Percentiles rank a stretch among this genome's conserved stretches.
These are phyloP conservation scores for Cassiopea xamachana DNA, from an alignment of 30 jellyfish, hydroid and myxozoan species.

Conservation along the genomic window DNA sequence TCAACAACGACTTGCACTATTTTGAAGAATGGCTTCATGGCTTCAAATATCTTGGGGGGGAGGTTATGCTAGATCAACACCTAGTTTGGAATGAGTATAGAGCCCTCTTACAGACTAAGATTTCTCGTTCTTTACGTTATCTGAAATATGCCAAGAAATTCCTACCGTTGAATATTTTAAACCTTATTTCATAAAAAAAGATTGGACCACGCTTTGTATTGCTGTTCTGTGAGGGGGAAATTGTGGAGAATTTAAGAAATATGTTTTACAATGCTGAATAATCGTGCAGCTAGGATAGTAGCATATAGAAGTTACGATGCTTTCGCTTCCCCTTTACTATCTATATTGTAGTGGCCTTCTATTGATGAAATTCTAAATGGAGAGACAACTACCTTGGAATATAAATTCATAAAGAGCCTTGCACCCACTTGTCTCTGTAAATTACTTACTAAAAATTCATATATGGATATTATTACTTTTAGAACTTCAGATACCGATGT, in stretches of 20 bases:
- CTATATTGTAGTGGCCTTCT: background rate
- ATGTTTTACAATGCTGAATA: background rate
- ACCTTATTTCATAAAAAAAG: background rate
- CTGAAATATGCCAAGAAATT: background rate
- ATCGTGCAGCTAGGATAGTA: background rate
- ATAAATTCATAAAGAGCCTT: background rate
- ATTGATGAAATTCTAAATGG: background rate
- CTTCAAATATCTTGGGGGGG: background rate
- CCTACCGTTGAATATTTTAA: background rate
- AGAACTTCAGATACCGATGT: background rate
- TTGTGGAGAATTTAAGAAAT: background rate
- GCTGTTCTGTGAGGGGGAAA: too few species aligned
- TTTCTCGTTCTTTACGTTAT: conserved; percentile 1
- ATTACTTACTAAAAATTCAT: background rate
- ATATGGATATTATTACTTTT: conserved; percentile 3
- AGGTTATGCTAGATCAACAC: background rate
- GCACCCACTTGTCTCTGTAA: background rate
- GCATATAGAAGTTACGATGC: background rate
- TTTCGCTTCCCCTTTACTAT: background rate
- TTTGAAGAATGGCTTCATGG: background rate
- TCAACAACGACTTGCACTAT: background rate
- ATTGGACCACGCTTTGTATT: conserved; percentile 3
- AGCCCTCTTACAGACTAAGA: background rate
- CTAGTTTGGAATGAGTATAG: background rate
- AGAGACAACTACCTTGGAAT: conserved; percentile 7